Percentiles rank a stretch among this genome's conserved stretches.
These are phyloP conservation scores for Catostomus latipinnis DNA, from an alignment of 2,797 vertebrate species.

Conservation along the genomic window DNA sequence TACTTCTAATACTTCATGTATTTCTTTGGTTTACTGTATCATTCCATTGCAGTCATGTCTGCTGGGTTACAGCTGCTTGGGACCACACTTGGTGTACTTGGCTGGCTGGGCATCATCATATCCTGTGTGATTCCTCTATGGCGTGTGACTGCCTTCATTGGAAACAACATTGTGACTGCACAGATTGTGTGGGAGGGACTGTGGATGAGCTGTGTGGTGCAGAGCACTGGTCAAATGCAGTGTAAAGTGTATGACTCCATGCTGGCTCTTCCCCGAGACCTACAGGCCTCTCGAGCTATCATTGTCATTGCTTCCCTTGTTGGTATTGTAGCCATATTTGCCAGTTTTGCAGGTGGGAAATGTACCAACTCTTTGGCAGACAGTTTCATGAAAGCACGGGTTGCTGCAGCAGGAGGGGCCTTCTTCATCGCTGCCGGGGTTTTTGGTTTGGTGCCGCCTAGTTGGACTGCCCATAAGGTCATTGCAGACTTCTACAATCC, in stretches of 20 bases:
- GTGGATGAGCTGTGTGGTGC: conserved; percentile 86
- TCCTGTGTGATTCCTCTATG: conserved; percentile 83
- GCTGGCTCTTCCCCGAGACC: conserved; percentile 80
- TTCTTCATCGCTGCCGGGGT: conserved; percentile 73
- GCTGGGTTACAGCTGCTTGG: conserved; percentile 84
- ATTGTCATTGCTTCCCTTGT: conserved; percentile 76
- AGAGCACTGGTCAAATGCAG: conserved; percentile 87
- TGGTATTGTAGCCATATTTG: conserved; percentile 73
- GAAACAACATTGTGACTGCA: conserved; percentile 83
- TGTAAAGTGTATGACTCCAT: conserved; percentile 83
- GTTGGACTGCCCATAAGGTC: conserved; percentile 80
- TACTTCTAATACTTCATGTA: too few relatives aligned
- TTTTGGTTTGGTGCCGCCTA: conserved; percentile 78
- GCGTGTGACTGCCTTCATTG: conserved; percentile 81
- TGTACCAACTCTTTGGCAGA: conserved; percentile 84
- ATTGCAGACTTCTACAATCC: conserved; percentile 85
- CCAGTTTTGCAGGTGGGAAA: conserved; percentile 76
- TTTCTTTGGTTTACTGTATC: background rate
- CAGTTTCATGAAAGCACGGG: conserved; percentile 71
- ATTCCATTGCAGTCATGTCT: conserved; percentile 71
- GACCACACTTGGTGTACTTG: conserved; percentile 77
- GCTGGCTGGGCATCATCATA: conserved; percentile 80
- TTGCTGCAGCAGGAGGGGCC: conserved; percentile 71
- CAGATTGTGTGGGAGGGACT: conserved; percentile 85
- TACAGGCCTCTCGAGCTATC: conserved; percentile 82